phyloP scores from a whole-genome alignment of 2,113 vertebrate genomes.

The Myrmophylax atrothorax region DNA sequence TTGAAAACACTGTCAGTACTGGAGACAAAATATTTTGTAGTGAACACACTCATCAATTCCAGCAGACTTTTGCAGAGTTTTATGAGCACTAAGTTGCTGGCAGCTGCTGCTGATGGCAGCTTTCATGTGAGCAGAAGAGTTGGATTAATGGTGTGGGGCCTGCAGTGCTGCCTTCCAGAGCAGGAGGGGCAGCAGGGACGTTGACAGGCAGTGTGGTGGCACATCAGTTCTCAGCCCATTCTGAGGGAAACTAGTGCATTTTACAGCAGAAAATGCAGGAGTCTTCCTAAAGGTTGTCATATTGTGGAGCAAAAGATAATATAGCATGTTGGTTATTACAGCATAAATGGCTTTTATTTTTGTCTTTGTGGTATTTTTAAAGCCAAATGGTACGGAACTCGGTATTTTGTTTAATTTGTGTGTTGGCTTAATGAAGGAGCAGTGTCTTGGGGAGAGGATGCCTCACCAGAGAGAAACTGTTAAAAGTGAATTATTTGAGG shows the following conservation, averaged over 20 bases:
- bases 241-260: neutral
- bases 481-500: neutral
- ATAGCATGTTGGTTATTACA: neutral
- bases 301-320: neutral
- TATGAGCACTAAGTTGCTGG: neutral
- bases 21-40: conserved; percentile 1
- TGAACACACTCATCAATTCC: neutral
- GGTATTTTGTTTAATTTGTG: neutral
- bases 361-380: neutral
- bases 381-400: neutral
- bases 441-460: neutral
- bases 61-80: neutral
- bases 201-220: neutral
- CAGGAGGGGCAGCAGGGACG: neutral
- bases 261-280: neutral
- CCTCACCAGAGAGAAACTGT: neutral
- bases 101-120: neutral
- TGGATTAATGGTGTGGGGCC: neutral
- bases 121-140: neutral
- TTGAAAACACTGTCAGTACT: neutral
- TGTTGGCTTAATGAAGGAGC: neutral
- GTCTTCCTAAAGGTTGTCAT: neutral
- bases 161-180: neutral
- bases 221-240: neutral
- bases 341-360: neutral